These are phyloP conservation scores for Montipora cactus DNA, from an alignment of 64 coral and sea anemone genomes.

Conservation along the genomic window DNA sequence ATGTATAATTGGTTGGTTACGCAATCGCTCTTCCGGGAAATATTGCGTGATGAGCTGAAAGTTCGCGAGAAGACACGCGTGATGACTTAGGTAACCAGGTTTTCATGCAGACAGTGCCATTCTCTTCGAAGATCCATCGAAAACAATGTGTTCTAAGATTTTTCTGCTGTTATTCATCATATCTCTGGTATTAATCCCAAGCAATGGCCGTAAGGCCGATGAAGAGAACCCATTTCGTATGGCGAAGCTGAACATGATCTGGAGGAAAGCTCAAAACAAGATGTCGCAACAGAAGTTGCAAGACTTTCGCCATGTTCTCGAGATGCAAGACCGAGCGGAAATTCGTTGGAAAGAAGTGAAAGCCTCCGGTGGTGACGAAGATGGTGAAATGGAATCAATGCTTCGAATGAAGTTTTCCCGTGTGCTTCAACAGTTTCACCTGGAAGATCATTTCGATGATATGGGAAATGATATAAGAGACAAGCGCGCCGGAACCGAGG, in stretches of 20 bases:
- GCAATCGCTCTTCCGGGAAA: too few species aligned
- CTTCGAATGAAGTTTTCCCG: constrained; percentile 59
- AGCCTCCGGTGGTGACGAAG: constrained; percentile 66
- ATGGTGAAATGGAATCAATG: constrained; percentile 69
- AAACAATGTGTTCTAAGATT: neutral
- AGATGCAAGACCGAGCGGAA: constrained; percentile 76
- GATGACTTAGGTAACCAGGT: neutral
- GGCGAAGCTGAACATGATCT: constrained; percentile 83
- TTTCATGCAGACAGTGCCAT: neutral
- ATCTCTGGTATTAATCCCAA: neutral
- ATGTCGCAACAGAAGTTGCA: constrained; percentile 81
- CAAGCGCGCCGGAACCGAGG: neutral
- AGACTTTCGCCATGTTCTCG: constrained; percentile 51
- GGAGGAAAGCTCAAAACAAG: constrained; percentile 85
- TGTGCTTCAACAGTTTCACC: constrained; percentile 69
- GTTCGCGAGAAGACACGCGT: neutral
- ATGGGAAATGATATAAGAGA: constrained; percentile 48
- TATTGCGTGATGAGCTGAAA: too few species aligned
- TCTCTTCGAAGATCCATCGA: neutral
- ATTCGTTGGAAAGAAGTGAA: constrained; percentile 84
- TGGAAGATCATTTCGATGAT: constrained; percentile 12
- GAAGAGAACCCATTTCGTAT: constrained; percentile 74
- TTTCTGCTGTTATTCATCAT: neutral
- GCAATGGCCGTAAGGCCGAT: neutral
- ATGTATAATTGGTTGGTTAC: too few species aligned